phyloP scores from a whole-genome alignment of 2,113 vertebrate genomes.

The Argyrosomus japonicus region DNA sequence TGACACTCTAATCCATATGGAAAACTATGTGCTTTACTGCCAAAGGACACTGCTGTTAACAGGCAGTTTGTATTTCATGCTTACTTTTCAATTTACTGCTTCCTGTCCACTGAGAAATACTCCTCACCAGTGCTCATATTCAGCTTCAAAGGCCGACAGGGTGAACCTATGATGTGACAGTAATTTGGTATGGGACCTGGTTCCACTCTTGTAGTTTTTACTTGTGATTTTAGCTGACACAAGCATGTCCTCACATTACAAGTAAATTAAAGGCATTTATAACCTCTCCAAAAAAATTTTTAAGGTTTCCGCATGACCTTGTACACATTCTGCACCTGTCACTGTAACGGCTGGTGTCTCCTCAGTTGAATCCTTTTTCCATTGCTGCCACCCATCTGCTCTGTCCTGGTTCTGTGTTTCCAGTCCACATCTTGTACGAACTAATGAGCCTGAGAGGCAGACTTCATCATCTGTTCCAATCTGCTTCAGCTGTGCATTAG shows the following conservation, averaged over 20 bases:
- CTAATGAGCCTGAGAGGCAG: conserved; percentile 46
- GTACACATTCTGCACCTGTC: conserved; percentile 29
- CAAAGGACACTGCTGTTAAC: conserved; percentile 4
- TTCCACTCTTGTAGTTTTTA: conserved; percentile 5
- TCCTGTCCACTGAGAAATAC: conserved; percentile 1
- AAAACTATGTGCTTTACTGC: neutral
- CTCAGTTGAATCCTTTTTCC: conserved; percentile 23
- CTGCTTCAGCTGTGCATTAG: conserved; percentile 13
- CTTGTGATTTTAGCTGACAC: conserved; percentile 9
- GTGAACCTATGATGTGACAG: conserved; percentile 1
- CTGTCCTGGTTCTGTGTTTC: conserved; percentile 39
- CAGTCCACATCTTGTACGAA: conserved; percentile 30
- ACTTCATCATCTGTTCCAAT: conserved; percentile 44
- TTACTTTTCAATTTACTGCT: conserved; percentile 20
- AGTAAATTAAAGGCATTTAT: conserved; percentile 1
- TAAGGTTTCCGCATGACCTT: conserved; percentile 7
- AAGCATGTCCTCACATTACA: neutral
- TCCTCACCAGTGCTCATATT: conserved; percentile 6
- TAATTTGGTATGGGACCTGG: conserved; percentile 13
- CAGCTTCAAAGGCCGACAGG: conserved; percentile 37
- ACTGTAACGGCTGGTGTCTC: conserved; percentile 18
- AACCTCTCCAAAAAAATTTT: neutral
- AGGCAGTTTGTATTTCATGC: conserved; percentile 19
- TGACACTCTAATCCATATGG: neutral
- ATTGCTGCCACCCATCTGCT: conserved; percentile 40